phyloP scores from a whole-genome alignment of 2,888 invertebrate species.

The Tortrix viridana region DNA sequence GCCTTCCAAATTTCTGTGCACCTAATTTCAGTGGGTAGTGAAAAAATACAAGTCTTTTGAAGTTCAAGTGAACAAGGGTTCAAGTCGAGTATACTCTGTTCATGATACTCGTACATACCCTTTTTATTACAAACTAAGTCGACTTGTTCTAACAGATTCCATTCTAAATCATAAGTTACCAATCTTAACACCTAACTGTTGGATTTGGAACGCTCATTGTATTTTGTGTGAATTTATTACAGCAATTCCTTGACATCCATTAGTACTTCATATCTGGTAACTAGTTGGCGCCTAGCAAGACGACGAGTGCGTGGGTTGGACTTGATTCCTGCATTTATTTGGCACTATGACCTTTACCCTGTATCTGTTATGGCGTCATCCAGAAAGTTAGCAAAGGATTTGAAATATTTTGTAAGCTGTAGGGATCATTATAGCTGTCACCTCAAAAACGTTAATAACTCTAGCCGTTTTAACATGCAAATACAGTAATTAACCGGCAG shows the following conservation, averaged over 20 bases:
- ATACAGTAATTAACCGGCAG: conserved; percentile 21
- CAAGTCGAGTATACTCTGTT: no score
- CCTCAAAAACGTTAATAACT: neutral
- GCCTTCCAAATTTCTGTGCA: no score
- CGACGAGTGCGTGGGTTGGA: conserved; percentile 16
- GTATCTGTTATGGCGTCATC: neutral
- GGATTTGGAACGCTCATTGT: conserved; percentile 10
- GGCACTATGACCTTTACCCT: conserved; percentile 2
- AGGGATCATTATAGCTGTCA: neutral
- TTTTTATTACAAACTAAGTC: no score
- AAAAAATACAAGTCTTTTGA: no score
- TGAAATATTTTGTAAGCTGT: no score
- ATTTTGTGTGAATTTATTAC: conserved; percentile 13
- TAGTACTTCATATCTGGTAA: conserved; percentile 27
- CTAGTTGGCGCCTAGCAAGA: conserved; percentile 29
- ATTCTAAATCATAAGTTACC: neutral
- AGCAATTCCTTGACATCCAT: conserved; percentile 6
- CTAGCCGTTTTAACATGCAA: neutral
- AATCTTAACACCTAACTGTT: neutral
- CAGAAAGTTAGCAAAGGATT: no score
- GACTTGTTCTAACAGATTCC: neutral
- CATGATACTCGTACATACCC: no score
- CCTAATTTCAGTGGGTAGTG: no score
- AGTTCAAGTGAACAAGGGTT: no score
- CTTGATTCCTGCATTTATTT: conserved; percentile 14